These are phyloP conservation scores for Drosophila erecta DNA, from an alignment of 1,140 invertebrate species.

Conservation along the genomic window DNA sequence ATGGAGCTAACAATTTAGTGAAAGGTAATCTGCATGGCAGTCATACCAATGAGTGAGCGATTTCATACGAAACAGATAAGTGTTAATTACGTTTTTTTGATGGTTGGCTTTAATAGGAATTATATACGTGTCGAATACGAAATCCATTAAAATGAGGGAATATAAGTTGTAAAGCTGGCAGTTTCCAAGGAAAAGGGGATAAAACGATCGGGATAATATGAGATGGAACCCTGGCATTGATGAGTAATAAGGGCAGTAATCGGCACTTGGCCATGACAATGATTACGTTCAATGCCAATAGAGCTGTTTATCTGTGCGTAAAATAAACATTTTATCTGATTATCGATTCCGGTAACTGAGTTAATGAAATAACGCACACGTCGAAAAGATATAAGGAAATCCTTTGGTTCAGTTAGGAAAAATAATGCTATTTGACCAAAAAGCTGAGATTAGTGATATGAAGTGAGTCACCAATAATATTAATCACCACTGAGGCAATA, in stretches of 20 bases:
- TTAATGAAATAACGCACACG: constrained; percentile 60
- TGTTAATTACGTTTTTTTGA: constrained; percentile 13
- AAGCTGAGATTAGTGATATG: no score
- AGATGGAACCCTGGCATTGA: constrained; percentile 28
- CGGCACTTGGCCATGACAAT: constrained; percentile 38
- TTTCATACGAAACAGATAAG: constrained; percentile 49
- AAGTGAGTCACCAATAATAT: no score
- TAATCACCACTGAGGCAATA: constrained; percentile 39
- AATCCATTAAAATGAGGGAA: constrained; percentile 21
- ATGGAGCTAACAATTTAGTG: not conserved
- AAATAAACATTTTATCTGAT: constrained; percentile 72
- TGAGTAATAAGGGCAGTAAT: constrained; percentile 40
- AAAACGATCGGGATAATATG: not conserved
- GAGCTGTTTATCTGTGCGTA: constrained; percentile 38
- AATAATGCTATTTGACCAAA: constrained; percentile 8
- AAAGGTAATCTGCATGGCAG: constrained; percentile 36
- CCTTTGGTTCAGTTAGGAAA: constrained; percentile 15
- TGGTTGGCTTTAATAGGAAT: constrained; percentile 10
- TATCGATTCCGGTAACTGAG: constrained; percentile 77
- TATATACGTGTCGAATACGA: not conserved
- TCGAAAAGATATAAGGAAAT: not conserved
- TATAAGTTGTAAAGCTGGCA: constrained; percentile 21
- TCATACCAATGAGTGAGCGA: constrained; percentile 46
- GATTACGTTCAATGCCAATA: constrained; percentile 10
- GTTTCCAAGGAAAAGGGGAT: no score